These are phyloP conservation scores for Phyllotis vaccarum DNA, from an alignment of 2,797 vertebrate genomes.

Conservation along the genomic window DNA sequence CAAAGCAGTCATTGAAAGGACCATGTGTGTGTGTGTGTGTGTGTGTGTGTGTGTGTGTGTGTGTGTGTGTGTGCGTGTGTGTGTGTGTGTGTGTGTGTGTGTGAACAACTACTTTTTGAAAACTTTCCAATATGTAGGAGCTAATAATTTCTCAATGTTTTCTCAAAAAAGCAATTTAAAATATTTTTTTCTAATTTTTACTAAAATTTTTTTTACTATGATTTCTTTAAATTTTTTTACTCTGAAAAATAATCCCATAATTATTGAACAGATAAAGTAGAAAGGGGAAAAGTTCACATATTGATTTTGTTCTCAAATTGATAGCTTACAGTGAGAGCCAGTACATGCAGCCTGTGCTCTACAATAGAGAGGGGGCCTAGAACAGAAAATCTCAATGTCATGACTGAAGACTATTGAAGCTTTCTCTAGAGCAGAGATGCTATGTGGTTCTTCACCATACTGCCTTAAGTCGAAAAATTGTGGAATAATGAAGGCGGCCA, in stretches of 20 bases:
- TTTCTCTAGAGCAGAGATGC: background rate
- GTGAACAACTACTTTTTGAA: background rate
- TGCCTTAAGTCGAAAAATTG: background rate
- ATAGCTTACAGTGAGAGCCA: background rate
- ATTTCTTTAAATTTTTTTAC: background rate
- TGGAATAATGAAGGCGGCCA: background rate
- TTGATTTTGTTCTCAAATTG: slow-evolving; percentile 52
- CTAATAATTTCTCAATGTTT: slow-evolving; percentile 11
- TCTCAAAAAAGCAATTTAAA: background rate
- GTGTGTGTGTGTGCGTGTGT: background rate
- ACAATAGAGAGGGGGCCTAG: background rate
- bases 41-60: background rate
- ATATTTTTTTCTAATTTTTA: background rate
- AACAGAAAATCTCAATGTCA: background rate
- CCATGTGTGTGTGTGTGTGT: background rate
- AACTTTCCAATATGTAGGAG: background rate
- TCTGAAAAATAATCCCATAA: background rate
- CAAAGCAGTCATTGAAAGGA: background rate
- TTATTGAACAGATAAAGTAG: background rate
- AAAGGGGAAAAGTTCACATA: background rate
- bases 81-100: background rate
- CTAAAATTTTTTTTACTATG: background rate
- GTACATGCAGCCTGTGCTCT: background rate
- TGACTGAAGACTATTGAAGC: background rate
- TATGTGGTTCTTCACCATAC: background rate